A percentile compares a stretch with the other conserved stretches of the same genome.
Evolutionary conservation across 1,140 invertebrate genomes (phyloP).

Genomic region (Caenorhabditis inopinata): DNA sequence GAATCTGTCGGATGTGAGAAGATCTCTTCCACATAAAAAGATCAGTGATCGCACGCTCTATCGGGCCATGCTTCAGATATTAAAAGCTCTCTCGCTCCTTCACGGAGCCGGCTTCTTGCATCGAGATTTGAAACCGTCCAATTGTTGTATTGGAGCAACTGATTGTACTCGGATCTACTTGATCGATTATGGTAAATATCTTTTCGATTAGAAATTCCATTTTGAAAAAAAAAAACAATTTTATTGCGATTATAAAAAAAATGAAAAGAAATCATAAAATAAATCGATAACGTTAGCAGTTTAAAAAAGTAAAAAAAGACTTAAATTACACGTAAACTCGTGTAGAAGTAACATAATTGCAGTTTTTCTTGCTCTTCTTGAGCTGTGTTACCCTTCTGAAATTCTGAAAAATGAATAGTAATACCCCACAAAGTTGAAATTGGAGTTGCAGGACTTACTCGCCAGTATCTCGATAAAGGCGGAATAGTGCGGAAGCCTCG

Average conservation of each 20-base stretch:
- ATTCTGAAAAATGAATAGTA: no score
- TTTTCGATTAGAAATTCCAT: no score
- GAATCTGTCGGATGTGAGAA: not conserved
- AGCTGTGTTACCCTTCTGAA: no score
- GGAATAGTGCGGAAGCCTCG: not conserved
- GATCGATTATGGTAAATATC: not conserved
- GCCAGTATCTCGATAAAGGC: constrained; percentile 4
- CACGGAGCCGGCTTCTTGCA: constrained; percentile 10
- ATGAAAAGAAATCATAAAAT: no score
- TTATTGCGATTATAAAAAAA: no score
- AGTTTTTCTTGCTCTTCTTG: no score
- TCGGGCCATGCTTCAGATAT: not conserved
- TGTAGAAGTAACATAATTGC: no score
- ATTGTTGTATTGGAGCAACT: constrained; percentile 16
- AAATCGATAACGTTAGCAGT: no score
- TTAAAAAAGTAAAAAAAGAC: no score
- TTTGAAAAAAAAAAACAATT: no score
- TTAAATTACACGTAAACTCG: no score
- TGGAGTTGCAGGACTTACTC: not conserved
- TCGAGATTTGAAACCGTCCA: constrained; percentile 21
- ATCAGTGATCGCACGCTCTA: not conserved
- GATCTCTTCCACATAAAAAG: not conserved
- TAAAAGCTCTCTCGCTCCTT: not conserved
- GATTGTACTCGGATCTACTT: constrained; percentile 3
- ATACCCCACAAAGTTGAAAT: no score